phyloP scores from a whole-genome alignment of 2,797 vertebrate species.

The Urosaurus nigricauda region DNA sequence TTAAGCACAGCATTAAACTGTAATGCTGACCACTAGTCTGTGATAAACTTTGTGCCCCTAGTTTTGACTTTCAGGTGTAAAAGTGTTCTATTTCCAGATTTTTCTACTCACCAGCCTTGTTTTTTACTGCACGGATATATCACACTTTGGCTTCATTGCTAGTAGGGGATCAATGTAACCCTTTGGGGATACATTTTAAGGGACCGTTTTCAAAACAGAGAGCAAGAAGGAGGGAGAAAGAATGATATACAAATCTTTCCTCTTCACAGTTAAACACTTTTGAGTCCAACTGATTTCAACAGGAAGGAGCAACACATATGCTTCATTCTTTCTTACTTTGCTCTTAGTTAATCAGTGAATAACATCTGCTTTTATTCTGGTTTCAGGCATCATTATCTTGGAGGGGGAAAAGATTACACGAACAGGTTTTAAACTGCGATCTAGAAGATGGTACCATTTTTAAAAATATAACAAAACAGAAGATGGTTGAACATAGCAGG shows the following conservation, averaged over 20 bases:
- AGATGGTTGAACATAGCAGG: constrained; percentile 28
- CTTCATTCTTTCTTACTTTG: neutral
- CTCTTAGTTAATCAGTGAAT: neutral
- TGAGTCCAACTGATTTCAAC: neutral
- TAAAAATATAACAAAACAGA: constrained; percentile 8
- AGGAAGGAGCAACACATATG: neutral
- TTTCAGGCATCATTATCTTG: neutral
- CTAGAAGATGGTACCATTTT: neutral
- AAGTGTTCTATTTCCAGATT: no score
- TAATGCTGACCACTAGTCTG: neutral
- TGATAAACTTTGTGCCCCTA: neutral
- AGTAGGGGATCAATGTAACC: neutral
- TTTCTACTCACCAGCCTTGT: neutral
- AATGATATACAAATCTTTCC: neutral
- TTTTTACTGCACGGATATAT: neutral
- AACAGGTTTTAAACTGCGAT: neutral
- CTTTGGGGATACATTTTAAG: neutral
- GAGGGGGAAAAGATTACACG: neutral
- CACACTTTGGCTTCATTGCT: neutral
- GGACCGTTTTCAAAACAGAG: neutral
- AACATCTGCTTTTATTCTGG: neutral
- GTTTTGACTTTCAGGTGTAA: neutral
- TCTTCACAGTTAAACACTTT: neutral
- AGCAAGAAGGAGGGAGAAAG: neutral
- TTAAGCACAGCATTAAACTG: neutral